A percentile compares a stretch with the other conserved stretches of the same genome.
Evolutionary conservation across 2,797 vertebrate genomes (phyloP).

Genomic region (Telmatherina bonti): DNA sequence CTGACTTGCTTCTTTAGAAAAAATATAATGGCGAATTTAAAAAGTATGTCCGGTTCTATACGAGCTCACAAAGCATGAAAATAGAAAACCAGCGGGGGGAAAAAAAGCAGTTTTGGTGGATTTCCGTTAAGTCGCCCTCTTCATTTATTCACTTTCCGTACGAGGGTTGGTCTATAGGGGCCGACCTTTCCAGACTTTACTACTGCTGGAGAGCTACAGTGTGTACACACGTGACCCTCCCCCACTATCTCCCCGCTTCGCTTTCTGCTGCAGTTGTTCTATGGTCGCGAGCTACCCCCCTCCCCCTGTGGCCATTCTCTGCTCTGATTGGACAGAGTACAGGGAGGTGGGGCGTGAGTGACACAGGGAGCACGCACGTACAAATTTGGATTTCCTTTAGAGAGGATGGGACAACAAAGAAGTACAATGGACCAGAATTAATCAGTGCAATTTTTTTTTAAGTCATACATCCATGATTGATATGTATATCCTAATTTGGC

Average conservation of each 20-base stretch:
- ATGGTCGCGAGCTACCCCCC: slow-evolving; percentile 61
- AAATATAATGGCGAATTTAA: slow-evolving; percentile 29
- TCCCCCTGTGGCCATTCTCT: slow-evolving; percentile 48
- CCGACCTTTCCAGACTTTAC: slow-evolving; percentile 74
- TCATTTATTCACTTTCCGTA: slow-evolving; percentile 67
- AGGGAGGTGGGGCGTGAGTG: slow-evolving; percentile 57
- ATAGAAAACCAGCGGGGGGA: neutral
- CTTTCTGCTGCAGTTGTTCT: slow-evolving; percentile 16
- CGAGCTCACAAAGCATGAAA: slow-evolving; percentile 17
- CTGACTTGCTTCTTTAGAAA: slow-evolving; percentile 63
- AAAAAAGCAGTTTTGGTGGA: slow-evolving; percentile 1
- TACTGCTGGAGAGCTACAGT: slow-evolving; percentile 78
- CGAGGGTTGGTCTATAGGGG: slow-evolving; percentile 71
- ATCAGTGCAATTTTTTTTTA: too few relatives aligned
- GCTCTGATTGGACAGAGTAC: slow-evolving; percentile 65
- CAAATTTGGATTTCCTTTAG: neutral
- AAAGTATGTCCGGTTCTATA: slow-evolving; percentile 7
- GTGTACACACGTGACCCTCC: slow-evolving; percentile 89
- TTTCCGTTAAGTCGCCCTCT: slow-evolving; percentile 24
- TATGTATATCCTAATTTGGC: too few relatives aligned
- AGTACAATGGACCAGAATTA: neutral
- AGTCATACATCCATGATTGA: too few relatives aligned
- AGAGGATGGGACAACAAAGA: neutral
- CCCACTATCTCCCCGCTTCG: slow-evolving; percentile 61
- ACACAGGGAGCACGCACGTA: neutral